Conservation (phyloP, 2,113 vertebrate genomes). For the Amblyornis subalaris region DNA sequence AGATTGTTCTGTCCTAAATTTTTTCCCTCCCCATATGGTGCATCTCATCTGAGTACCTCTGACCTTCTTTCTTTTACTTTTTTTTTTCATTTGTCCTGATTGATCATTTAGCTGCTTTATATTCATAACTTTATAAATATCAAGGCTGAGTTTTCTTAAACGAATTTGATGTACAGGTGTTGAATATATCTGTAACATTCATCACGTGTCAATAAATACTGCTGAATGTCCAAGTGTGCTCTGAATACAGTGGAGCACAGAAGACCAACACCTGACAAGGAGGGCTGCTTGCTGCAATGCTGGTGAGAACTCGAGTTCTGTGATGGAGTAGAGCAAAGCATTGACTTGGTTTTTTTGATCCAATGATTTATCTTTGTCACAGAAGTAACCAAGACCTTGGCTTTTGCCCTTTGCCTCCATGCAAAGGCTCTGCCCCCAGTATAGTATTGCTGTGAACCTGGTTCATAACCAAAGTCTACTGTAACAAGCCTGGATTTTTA, state of each 20-base stretch:
- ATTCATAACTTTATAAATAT: not conserved
- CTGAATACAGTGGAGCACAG: not conserved
- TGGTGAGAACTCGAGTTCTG: not conserved
- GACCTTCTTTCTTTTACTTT: not conserved
- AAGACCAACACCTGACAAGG: not conserved
- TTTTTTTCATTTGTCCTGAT: not conserved
- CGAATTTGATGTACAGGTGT: not conserved
- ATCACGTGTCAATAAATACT: not conserved
- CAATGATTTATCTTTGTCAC: not conserved
- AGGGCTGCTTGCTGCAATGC: not conserved
- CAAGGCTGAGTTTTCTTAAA: not conserved
- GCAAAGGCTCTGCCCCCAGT: not conserved
- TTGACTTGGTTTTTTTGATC: not conserved
- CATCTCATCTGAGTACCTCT: not conserved
- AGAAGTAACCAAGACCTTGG: not conserved
- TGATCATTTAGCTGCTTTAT: not conserved
- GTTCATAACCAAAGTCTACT: not conserved
- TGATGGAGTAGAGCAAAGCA: not conserved
- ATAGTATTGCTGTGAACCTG: not conserved
- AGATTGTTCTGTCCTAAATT: not conserved
- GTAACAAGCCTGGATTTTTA: not conserved
- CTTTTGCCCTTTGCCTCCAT: not conserved
- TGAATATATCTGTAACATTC: not conserved
- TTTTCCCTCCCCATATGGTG: not conserved
- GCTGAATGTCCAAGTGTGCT: not conserved